phyloP scores from a whole-genome alignment of 2,113 vertebrate species.

The Cyprinodon tularosa region DNA sequence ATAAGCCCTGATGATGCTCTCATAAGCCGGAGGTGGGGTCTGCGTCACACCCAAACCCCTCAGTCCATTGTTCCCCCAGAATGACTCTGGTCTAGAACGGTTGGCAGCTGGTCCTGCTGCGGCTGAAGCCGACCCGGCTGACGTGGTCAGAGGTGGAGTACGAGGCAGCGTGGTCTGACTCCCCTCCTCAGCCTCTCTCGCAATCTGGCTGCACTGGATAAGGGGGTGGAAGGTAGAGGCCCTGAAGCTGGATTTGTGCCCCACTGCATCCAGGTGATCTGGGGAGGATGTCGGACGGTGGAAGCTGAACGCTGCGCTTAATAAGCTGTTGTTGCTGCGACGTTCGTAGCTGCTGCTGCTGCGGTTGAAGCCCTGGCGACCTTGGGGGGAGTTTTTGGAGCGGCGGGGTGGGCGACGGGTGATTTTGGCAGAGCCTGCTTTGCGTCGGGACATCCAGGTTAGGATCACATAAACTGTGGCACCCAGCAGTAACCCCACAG shows the following conservation, averaged over 20 bases:
- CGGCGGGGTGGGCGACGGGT: slow-evolving; percentile 83
- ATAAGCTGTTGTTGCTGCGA: slow-evolving; percentile 93
- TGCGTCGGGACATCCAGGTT: slow-evolving; percentile 88
- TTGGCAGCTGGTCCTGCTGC: slow-evolving; percentile 62
- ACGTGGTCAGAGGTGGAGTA: slow-evolving; percentile 73
- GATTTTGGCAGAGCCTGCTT: slow-evolving; percentile 88
- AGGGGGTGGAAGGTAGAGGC: slow-evolving; percentile 97
- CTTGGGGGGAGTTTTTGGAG: slow-evolving; percentile 69
- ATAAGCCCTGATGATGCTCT: slow-evolving; percentile 94
- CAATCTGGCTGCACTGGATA: slow-evolving; percentile 88
- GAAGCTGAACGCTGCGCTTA: slow-evolving; percentile 89
- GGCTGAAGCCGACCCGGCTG: slow-evolving; percentile 78
- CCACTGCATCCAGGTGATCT: slow-evolving; percentile 87
- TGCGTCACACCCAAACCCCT: slow-evolving; percentile 82
- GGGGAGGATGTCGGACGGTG: slow-evolving; percentile 87
- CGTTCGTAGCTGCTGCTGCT: slow-evolving; percentile 90
- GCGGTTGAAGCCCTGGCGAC: slow-evolving; percentile 87
- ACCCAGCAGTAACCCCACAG: slow-evolving; percentile 88
- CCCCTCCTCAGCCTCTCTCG: slow-evolving; percentile 85
- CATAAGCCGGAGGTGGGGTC: slow-evolving; percentile 90
- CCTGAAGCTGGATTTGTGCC: slow-evolving; percentile 91
- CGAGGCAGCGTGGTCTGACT: slow-evolving; percentile 87
- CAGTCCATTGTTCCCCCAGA: slow-evolving; percentile 87
- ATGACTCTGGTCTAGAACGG: slow-evolving; percentile 83
- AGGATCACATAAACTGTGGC: slow-evolving; percentile 87